Evolutionary conservation across 2,888 invertebrate species (phyloP).

Genomic region (Drosophila hamatofila): DNA sequence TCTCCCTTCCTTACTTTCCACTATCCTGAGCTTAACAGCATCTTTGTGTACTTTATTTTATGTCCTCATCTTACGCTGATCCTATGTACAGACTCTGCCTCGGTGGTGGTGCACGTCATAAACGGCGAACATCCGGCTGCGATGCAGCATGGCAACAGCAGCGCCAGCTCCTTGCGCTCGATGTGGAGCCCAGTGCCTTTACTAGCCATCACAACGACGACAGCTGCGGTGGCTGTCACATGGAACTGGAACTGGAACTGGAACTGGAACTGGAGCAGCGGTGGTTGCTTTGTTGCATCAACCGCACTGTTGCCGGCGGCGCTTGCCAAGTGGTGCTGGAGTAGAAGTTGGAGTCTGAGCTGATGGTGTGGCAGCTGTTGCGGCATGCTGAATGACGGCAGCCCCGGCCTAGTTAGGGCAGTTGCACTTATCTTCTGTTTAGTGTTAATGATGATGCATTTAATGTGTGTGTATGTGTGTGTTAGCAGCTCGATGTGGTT

Average conservation of each 20-base stretch:
- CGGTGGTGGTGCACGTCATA: constrained; percentile 93
- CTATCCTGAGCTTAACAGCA: constrained; percentile 8
- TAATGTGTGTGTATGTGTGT: constrained; percentile 64
- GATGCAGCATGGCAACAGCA: constrained; percentile 87
- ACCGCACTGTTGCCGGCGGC: constrained; percentile 37
- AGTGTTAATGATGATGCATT: constrained; percentile 70
- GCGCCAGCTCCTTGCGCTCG: constrained; percentile 78
- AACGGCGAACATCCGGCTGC: constrained; percentile 90
- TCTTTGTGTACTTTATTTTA: constrained; percentile 20
- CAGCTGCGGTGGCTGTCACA: constrained; percentile 65
- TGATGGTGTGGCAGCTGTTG: constrained; percentile 50
- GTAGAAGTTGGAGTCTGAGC: constrained; percentile 47
- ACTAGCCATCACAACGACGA: constrained; percentile 63
- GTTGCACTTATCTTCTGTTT: constrained; percentile 61
- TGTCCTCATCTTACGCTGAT: constrained; percentile 28
- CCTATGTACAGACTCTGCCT: constrained; percentile 88
- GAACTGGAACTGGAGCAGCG: constrained; percentile 58
- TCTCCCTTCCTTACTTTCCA: neutral
- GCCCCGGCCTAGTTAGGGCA: constrained; percentile 74
- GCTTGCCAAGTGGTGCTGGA: constrained; percentile 33
- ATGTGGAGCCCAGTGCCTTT: constrained; percentile 69
- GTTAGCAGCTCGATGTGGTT: constrained; percentile 28
- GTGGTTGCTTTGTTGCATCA: constrained; percentile 44
- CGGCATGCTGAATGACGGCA: constrained; percentile 50
- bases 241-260: constrained; percentile 57